Evolutionary conservation across 1,140 invertebrate species (phyloP).

Genomic region (Drosophila malerkotliana): DNA sequence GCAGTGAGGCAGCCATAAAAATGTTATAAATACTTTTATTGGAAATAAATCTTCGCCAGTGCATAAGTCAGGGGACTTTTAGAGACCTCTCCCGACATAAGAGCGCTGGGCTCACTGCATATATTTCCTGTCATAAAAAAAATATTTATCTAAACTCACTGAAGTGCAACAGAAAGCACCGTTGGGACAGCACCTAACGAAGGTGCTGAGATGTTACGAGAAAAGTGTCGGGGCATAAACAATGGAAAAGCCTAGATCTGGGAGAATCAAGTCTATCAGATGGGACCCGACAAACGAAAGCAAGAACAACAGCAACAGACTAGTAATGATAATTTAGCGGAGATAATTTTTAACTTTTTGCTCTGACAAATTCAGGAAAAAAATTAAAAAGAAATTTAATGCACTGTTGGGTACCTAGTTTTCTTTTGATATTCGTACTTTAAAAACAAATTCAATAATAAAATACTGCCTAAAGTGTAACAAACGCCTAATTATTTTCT

Average conservation of each 20-base stretch:
- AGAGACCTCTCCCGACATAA: neutral
- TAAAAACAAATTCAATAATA: neutral
- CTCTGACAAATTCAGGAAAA: conserved; percentile 18
- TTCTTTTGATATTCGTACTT: too few species aligned
- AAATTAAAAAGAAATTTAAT: neutral
- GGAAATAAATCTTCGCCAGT: conserved; percentile 47
- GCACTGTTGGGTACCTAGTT: neutral
- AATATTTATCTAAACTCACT: conserved; percentile 59
- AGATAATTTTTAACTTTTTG: conserved; percentile 64
- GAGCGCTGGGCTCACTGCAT: conserved; percentile 39
- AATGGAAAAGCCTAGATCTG: conserved; percentile 45
- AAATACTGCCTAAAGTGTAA: neutral
- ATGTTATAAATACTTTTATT: conserved; percentile 59
- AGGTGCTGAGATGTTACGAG: conserved; percentile 28
- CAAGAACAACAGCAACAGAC: conserved; percentile 29
- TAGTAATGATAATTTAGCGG: conserved; percentile 54
- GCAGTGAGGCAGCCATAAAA: conserved; percentile 52
- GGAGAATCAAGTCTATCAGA: conserved; percentile 40
- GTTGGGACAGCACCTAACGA: conserved; percentile 22
- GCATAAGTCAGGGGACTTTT: conserved; percentile 31
- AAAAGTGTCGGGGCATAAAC: conserved; percentile 46
- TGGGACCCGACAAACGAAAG: conserved; percentile 41
- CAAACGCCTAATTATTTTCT: too few species aligned
- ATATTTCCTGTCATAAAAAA: conserved; percentile 49
- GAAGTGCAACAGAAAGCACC: conserved; percentile 64